phyloP scores from a whole-genome alignment of 2,113 vertebrate species.

The Dasyprocta punctata region DNA sequence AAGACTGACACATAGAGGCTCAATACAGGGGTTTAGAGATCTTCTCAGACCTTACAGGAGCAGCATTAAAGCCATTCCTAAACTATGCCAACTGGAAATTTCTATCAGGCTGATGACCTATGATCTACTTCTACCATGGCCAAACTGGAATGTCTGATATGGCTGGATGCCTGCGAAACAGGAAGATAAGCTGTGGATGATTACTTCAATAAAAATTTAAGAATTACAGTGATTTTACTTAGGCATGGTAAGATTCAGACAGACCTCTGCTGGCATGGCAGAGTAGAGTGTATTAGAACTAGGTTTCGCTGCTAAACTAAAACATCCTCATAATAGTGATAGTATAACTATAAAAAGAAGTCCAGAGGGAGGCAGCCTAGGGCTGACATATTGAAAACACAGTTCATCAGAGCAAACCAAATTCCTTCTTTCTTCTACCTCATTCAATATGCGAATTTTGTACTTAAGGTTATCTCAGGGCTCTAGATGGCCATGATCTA shows the following conservation, averaged over 20 bases:
- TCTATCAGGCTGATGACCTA: conserved; percentile 1
- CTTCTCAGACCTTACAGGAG: neutral
- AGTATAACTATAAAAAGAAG: neutral
- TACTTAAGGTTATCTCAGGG: neutral
- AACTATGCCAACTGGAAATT: neutral
- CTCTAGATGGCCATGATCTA: neutral
- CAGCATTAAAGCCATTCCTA: neutral
- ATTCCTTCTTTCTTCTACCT: neutral
- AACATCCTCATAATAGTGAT: neutral
- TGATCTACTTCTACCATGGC: neutral
- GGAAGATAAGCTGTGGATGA: neutral
- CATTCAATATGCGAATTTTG: neutral
- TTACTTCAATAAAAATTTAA: neutral
- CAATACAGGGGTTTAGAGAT: neutral
- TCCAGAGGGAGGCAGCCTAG: neutral
- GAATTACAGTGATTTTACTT: neutral
- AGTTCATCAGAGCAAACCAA: neutral
- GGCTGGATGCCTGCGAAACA: neutral
- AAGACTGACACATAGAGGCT: neutral
- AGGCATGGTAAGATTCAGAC: neutral
- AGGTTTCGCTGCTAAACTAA: neutral
- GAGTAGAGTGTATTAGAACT: neutral
- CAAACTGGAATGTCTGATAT: neutral
- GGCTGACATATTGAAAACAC: neutral
- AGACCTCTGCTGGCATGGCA: neutral